phyloP scores from a whole-genome alignment of 2,888 invertebrate genomes.

The Lasius fuliginosus region DNA sequence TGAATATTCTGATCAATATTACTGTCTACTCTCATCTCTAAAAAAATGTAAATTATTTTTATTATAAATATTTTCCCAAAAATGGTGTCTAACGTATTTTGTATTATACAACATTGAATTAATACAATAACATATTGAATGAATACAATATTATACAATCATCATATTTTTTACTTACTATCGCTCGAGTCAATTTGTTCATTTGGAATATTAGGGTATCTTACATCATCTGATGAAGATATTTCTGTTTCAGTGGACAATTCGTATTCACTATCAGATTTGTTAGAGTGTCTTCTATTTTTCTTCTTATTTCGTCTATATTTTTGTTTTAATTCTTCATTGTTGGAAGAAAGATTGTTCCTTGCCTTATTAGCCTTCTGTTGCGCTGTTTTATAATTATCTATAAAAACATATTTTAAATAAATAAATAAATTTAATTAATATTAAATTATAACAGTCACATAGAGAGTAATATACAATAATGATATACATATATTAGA shows the following conservation, averaged over 20 bases:
- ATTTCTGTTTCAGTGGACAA: background rate
- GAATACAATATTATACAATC: too few relatives aligned
- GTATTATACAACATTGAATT: too few relatives aligned
- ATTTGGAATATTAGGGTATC: background rate
- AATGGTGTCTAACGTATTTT: too few relatives aligned
- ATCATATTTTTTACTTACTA: slow-evolving; percentile 3
- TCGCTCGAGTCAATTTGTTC: background rate
- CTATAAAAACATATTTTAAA: background rate
- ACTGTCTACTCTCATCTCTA: too few relatives aligned
- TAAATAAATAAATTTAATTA: background rate
- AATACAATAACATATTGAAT: too few relatives aligned
- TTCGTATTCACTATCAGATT: background rate
- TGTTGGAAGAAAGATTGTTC: slow-evolving; percentile 8
- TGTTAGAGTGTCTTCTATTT: background rate
- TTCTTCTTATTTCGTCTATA: background rate
- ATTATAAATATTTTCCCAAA: too few relatives aligned
- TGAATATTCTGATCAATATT: too few relatives aligned
- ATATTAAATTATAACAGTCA: background rate
- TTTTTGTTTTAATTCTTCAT: background rate
- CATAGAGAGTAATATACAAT: background rate
- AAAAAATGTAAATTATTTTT: too few relatives aligned
- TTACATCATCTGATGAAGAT: background rate
- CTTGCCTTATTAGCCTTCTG: slow-evolving; percentile 7
- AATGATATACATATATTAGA: background rate
- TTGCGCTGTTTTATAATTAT: slow-evolving; percentile 7